Evolutionary conservation across 2,797 vertebrate species (phyloP), one percentile per base, ranked within the genome.

Genomic region (Rhynchonycteris naso): DNA sequence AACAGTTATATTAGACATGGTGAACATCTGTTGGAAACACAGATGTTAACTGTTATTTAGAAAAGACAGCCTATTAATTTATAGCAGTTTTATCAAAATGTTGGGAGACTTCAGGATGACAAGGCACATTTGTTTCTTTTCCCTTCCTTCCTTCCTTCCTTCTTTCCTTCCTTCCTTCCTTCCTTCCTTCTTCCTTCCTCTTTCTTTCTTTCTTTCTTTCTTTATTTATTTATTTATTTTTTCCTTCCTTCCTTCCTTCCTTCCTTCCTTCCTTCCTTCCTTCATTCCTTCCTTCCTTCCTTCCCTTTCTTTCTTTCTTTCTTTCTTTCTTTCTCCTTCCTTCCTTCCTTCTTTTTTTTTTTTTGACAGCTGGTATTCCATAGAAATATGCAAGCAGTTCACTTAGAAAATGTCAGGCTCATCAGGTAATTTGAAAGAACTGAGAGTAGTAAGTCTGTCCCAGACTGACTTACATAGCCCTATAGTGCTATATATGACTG

Each of bases 21-120:
- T 4, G 5, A 91, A 18, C 84, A 93, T 93, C 93, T 95, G 56
- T 30, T 12, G 58, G 66, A 93, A 96, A 81, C 47, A 5, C 58
- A 93, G 94, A 94, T 58, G 50, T 83, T 47, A 4, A 18, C 18
- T 13, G 1, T 38, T 93, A 15, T 85, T 94, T 28, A 3, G 22
- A 58, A 5, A 89, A 95, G 50, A 90, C 11, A 86, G 16, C n/a
- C 59, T 56, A 87, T 93, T 93, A 86, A 92, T 96, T 95, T 54
- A 92, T 35, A 88, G 50, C 21, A 95, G 86, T 95, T 95, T 92
- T 97, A 96, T 75, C 78, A 79, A 91, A 38, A 65, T 26, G 69
- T 88, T 24, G 6, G 65, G 83, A 79, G 63, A 12, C 91, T 81
- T 69, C 78, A 8, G 74, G 14, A 78, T 96, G 84, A 74, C 81